phyloP scores from a whole-genome alignment of 2,888 invertebrate species.

The Herminia tarsipennalis region DNA sequence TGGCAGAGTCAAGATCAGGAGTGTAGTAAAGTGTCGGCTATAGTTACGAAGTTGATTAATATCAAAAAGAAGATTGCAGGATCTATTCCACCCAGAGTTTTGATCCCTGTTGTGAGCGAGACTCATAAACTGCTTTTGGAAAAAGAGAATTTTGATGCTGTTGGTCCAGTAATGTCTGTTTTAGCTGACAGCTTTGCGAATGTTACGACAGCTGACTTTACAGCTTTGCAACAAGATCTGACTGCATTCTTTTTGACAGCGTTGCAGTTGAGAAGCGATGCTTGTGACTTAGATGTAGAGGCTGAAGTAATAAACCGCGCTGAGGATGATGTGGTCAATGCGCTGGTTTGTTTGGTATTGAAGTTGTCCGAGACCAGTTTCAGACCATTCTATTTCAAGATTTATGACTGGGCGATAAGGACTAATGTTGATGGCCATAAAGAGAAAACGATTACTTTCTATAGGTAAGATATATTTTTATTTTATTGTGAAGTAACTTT shows the following conservation, averaged over 20 bases:
- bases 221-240: conserved; percentile 88
- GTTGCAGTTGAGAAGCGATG: conserved; percentile 88
- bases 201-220: conserved; percentile 87
- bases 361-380: conserved; percentile 96
- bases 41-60: conserved; percentile 85
- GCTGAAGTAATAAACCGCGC: conserved; percentile 81
- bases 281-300: conserved; percentile 63
- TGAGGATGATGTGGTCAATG: conserved; percentile 91
- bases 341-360: conserved; percentile 92
- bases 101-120: conserved; percentile 90
- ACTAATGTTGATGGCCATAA: conserved; percentile 85
- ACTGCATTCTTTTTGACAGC: conserved; percentile 91
- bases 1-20: conserved; percentile 80
- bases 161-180: conserved; percentile 91
- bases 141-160: conserved; percentile 86
- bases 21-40: conserved; percentile 79
- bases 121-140: conserved; percentile 87
- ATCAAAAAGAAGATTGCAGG: conserved; percentile 89
- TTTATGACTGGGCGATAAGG: conserved; percentile 94
- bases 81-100: conserved; percentile 89
- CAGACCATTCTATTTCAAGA: conserved; percentile 93
- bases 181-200: conserved; percentile 89
- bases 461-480: conserved; percentile 82
- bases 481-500: not conserved
- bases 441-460: conserved; percentile 92